phyloP scores from a whole-genome alignment of 1,140 invertebrate genomes.

The Sitophilus oryzae region DNA sequence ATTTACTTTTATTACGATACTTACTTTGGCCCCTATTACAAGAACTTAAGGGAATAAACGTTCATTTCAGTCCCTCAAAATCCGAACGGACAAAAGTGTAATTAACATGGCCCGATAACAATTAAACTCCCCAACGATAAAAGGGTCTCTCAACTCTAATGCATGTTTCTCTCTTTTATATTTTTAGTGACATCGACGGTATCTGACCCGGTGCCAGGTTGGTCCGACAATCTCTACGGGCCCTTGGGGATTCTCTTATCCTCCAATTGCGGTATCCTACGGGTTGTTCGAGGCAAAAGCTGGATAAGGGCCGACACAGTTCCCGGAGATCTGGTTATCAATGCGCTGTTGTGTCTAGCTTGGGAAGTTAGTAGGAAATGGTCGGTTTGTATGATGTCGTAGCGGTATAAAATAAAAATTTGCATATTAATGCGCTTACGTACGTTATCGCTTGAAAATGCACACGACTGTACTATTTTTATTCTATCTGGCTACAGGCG shows the following conservation, averaged over 20 bases:
- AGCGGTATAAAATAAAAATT: not conserved
- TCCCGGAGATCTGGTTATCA: constrained; percentile 76
- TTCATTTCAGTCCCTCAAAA: too few species aligned
- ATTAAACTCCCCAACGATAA: not conserved
- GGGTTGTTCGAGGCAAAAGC: constrained; percentile 59
- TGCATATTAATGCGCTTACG: too few species aligned
- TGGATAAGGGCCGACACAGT: constrained; percentile 62
- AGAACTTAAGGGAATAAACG: too few species aligned
- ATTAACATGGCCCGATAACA: too few species aligned
- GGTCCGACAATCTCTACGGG: constrained; percentile 93
- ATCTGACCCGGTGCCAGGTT: constrained; percentile 71
- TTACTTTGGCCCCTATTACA: too few species aligned
- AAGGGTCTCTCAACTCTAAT: not conserved
- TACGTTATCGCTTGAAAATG: too few species aligned
- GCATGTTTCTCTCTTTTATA: not conserved
- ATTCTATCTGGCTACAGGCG: too few species aligned
- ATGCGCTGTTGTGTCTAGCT: constrained; percentile 69
- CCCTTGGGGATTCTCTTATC: constrained; percentile 75
- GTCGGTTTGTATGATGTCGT: constrained; percentile 1
- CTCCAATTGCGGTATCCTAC: constrained; percentile 76
- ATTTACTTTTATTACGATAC: too few species aligned
- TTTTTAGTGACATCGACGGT: constrained; percentile 59
- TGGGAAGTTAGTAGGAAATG: constrained; percentile 52
- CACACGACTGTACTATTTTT: too few species aligned
- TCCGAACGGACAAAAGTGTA: too few species aligned